These are phyloP conservation scores for Megatriorchis doriae DNA, from an alignment of 2,113 vertebrate genomes.

Conservation along the genomic window DNA sequence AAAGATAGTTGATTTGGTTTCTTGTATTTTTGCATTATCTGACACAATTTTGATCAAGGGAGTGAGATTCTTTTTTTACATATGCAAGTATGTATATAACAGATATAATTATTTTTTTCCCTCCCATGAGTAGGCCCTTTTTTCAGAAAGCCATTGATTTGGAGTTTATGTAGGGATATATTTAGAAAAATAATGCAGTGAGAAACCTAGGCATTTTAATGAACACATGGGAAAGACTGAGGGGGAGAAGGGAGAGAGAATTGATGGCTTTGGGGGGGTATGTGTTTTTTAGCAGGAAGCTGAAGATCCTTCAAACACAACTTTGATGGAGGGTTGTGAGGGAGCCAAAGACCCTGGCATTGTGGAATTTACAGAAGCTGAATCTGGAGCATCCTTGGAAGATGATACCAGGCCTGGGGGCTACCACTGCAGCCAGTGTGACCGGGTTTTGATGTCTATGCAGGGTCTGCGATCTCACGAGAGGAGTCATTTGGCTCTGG, in stretches of 20 bases:
- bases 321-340: conserved; percentile 76
- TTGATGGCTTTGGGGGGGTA: conserved; percentile 68
- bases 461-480: conserved; percentile 97
- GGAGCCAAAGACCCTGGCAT: conserved; percentile 70
- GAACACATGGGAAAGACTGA: conserved; percentile 27
- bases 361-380: conserved; percentile 77
- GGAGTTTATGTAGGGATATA: neutral
- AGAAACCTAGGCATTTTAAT: neutral
- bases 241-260: conserved; percentile 66
- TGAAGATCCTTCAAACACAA: conserved; percentile 73
- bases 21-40: neutral
- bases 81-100: neutral
- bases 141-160: neutral
- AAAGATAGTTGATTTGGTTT: neutral
- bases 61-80: neutral
- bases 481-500: conserved; percentile 94
- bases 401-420: conserved; percentile 84
- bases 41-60: neutral
- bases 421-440: conserved; percentile 92
- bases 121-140: neutral
- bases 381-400: conserved; percentile 75
- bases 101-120: neutral
- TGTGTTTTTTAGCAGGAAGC: conserved; percentile 82
- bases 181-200: neutral
- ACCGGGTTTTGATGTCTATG: conserved; percentile 98